Conservation (phyloP, 53 echinoderm and acorn worm genomes). For the Apostichopus leukothele region DNA sequence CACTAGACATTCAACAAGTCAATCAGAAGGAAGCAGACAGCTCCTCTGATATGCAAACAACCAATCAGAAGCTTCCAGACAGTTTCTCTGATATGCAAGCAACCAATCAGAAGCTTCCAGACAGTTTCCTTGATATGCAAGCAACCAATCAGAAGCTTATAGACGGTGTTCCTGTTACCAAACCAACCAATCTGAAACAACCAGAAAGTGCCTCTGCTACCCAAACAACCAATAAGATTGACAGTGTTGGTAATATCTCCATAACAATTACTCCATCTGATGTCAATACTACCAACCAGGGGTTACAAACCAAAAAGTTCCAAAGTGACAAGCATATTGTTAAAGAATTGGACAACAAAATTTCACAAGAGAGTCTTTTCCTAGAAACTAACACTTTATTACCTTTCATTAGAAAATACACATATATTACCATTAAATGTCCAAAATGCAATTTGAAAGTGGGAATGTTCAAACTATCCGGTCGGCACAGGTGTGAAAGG, state of each 20-base stretch:
- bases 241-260: too few species aligned
- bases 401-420: constrained; percentile 9
- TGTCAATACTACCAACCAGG: too few species aligned
- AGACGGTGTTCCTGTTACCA: not conserved
- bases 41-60: not conserved
- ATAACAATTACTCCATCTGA: too few species aligned
- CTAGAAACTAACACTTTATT: not conserved
- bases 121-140: not conserved
- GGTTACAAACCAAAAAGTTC: not conserved
- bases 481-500: not conserved
- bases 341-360: not conserved
- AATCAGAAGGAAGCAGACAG: not conserved
- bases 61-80: not conserved
- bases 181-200: not conserved
- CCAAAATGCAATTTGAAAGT: constrained; percentile 8
- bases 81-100: not conserved
- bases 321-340: not conserved
- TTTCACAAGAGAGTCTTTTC: not conserved
- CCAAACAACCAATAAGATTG: not conserved
- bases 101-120: not conserved
- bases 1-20: too few species aligned
- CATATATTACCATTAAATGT: not conserved
- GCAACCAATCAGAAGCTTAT: not conserved
- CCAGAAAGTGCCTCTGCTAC: not conserved
- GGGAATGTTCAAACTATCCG: not conserved